Evolutionary conservation across 2,888 invertebrate genomes (phyloP), one percentile per base, ranked within the genome.

Genomic region (Caenorhabditis parvicauda): DNA sequence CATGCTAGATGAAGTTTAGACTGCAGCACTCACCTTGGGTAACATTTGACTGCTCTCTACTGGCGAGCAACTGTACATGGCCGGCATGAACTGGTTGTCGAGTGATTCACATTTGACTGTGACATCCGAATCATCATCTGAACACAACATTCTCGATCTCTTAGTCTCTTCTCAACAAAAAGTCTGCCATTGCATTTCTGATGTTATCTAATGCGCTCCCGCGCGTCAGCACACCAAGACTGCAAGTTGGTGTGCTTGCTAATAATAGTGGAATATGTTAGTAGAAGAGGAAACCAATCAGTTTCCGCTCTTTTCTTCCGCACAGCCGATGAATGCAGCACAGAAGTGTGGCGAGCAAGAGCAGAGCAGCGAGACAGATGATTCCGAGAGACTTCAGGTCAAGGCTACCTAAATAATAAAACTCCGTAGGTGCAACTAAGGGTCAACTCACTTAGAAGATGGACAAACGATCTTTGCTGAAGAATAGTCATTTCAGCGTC

Each of bases 21-120:
- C 19, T 52, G 22, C 6, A 41, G 3, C 3, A 39, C 46, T 3
- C 48, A 74, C 74, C 63, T 74, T 75, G 9, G 71, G 59, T 5
- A 64, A 64, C 1, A 71, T 42, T 49, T 73, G 70, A 1, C 65
- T 67, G 32, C 70, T 67, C 19, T 73, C 75, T 7, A 69, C 58
- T 2, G 73, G 73, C 27, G 70, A 64, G 17, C 65, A 46, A 9
- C 72, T 69, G 54, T 77, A 77, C 72, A 77, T 75, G 37, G 77
- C 77, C 2, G 77, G 74, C 46, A 64, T 75, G 57, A 68, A 79
- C n/a, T 70, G 71, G 4, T 70, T 73, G 59, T 79, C 80, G 14
- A 80, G 55, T 0, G 77, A 74, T 55, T 80, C 80, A 29, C 76
- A 75, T 35, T 76, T 75, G 19, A 80, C 77, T 1, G 75, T 76